Evolutionary conservation across 2,797 vertebrate genomes (phyloP).

Genomic region (Huso huso): DNA sequence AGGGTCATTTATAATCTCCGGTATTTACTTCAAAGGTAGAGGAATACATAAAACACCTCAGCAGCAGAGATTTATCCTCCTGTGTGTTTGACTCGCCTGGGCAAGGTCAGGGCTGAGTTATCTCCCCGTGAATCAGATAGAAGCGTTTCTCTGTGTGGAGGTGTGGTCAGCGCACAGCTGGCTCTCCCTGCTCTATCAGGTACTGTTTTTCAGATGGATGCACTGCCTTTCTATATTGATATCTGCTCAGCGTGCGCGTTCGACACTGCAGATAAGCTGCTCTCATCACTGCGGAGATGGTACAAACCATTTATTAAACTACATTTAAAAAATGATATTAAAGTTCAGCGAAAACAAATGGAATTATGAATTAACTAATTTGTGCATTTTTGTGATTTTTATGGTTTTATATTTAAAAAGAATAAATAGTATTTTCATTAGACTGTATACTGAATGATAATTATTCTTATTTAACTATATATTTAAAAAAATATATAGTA

Average conservation of each 20-base stretch:
- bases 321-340: too few relatives aligned
- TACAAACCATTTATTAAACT: not conserved
- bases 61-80: slow-evolving; percentile 12
- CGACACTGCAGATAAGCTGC: not conserved
- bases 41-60: slow-evolving; percentile 2
- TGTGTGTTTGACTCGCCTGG: slow-evolving; percentile 5
- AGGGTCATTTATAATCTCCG: slow-evolving; percentile 10
- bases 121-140: not conserved
- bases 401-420: too few relatives aligned
- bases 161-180: not conserved
- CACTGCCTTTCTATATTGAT: not conserved
- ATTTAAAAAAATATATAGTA: too few relatives aligned
- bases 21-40: slow-evolving; percentile 8
- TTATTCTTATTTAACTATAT: too few relatives aligned
- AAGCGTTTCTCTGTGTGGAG: not conserved
- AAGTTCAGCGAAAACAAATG: too few relatives aligned
- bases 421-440: too few relatives aligned
- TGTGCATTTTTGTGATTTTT: too few relatives aligned
- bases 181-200: not conserved
- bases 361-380: too few relatives aligned
- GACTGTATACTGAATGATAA: too few relatives aligned
- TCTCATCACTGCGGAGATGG: not conserved
- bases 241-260: not conserved
- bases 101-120: slow-evolving; percentile 8
- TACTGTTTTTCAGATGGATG: not conserved